Evolutionary conservation across 1,140 invertebrate species (phyloP).

Genomic region (Drosophila suzukii): DNA sequence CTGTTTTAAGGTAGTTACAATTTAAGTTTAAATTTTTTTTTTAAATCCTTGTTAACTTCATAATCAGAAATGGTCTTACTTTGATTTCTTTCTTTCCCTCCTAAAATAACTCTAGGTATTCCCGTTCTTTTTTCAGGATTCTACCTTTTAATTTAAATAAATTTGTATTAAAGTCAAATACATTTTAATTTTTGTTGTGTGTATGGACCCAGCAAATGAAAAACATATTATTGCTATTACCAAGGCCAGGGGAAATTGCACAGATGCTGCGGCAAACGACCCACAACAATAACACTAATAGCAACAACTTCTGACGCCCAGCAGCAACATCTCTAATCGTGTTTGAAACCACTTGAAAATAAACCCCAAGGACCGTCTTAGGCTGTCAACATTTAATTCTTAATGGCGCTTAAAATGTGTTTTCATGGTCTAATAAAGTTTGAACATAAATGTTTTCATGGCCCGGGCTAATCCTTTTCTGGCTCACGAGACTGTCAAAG

Average conservation of each 20-base stretch:
- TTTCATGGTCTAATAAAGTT: constrained; percentile 43
- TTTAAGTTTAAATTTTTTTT: too few relatives aligned
- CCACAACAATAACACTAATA: constrained; percentile 12
- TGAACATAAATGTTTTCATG: constrained; percentile 24
- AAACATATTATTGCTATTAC: background rate
- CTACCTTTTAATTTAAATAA: too few relatives aligned
- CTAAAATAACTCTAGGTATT: too few relatives aligned
- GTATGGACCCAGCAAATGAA: background rate
- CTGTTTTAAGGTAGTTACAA: too few relatives aligned
- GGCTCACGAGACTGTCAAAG: constrained; percentile 23
- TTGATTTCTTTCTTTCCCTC: too few relatives aligned
- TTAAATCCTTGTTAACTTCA: too few relatives aligned
- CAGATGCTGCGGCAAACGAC: background rate
- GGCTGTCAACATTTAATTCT: constrained; percentile 44
- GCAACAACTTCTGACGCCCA: constrained; percentile 2
- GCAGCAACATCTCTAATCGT: constrained; percentile 15
- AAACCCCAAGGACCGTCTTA: constrained; percentile 30
- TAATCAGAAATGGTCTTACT: too few relatives aligned
- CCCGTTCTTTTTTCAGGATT: too few relatives aligned
- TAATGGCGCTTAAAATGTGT: constrained; percentile 37
- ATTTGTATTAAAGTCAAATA: too few relatives aligned
- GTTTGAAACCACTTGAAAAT: constrained; percentile 26
- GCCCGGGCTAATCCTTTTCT: constrained; percentile 17
- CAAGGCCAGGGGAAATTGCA: background rate
- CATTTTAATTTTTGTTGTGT: background rate